Evolutionary conservation across 2,797 vertebrate species (phyloP).

Genomic region (Phylloscopus collybita): DNA sequence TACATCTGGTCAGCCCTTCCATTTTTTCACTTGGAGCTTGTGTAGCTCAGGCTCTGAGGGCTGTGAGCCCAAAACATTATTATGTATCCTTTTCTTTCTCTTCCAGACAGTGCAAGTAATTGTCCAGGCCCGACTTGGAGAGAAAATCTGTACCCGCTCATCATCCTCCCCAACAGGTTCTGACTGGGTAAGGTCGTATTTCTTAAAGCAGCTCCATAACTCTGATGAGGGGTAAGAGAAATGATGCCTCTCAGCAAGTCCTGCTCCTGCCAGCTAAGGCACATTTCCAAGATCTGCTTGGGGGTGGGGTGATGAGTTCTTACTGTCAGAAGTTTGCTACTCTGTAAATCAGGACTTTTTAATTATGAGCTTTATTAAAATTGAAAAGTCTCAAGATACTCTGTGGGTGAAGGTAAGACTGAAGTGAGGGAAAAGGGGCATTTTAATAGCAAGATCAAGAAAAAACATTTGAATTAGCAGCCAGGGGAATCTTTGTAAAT

Average conservation of each 20-base stretch:
- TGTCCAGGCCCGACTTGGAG: constrained; percentile 96
- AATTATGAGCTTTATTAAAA: not conserved
- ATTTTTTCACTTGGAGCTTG: not conserved
- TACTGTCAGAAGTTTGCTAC: not conserved
- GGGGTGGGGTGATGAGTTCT: not conserved
- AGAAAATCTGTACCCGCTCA: constrained; percentile 95
- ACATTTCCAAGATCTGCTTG: not conserved
- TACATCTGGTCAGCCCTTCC: not conserved
- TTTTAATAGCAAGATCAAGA: not conserved
- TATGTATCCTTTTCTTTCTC: not conserved
- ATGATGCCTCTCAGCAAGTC: not conserved
- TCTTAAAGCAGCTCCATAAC: not conserved
- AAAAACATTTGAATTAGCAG: not conserved
- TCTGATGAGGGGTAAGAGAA: not conserved
- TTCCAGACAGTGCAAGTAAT: constrained; percentile 96
- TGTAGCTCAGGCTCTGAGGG: not conserved
- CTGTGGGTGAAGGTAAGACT: not conserved
- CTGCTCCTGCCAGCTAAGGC: not conserved
- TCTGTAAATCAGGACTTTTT: not conserved
- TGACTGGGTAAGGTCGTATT: constrained; percentile 87
- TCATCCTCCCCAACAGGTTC: constrained; percentile 96
- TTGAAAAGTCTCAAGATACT: not conserved
- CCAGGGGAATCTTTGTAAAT: not conserved
- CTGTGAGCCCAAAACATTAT: not conserved
- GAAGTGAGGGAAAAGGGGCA: not conserved